A percentile compares a stretch with the other conserved stretches of the same genome.
Evolutionary conservation across 1,140 invertebrate genomes (phyloP).

Genomic region (Popillia japonica): DNA sequence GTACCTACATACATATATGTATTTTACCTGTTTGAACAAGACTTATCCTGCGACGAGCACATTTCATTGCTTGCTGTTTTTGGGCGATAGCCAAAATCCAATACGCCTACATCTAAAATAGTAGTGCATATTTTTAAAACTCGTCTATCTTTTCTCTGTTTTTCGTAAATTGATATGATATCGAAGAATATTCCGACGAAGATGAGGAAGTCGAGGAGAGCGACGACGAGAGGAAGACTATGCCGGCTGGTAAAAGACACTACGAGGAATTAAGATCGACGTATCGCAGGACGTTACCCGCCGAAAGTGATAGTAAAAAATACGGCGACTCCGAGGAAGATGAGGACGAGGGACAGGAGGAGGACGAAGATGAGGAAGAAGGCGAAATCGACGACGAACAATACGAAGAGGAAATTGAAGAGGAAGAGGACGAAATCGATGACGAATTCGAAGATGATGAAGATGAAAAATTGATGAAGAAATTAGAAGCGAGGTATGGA

Average conservation of each 20-base stretch:
- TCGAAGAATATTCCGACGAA: conserved; percentile 55
- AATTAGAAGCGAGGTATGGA: conserved; percentile 76
- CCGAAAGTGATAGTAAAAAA: conserved; percentile 57
- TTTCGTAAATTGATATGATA: too few relatives aligned
- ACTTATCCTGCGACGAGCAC: too few relatives aligned
- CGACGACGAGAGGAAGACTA: conserved; percentile 47
- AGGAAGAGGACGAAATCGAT: conserved; percentile 61
- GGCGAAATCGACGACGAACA: conserved; percentile 58
- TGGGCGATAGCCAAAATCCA: neutral
- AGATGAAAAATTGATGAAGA: conserved; percentile 69
- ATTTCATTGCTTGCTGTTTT: neutral
- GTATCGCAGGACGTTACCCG: conserved; percentile 53
- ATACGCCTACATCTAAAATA: neutral
- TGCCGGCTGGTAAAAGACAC: conserved; percentile 47
- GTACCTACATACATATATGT: too few relatives aligned
- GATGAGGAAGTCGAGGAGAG: conserved; percentile 56
- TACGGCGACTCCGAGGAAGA: conserved; percentile 64
- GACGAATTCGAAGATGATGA: conserved; percentile 62
- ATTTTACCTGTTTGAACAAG: too few relatives aligned
- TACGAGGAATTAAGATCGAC: conserved; percentile 54
- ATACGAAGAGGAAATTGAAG: conserved; percentile 66
- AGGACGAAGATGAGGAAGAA: conserved; percentile 62
- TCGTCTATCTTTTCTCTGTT: too few relatives aligned
- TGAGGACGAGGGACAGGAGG: too few relatives aligned
- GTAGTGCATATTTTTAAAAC: neutral